Conservation (phyloP, 2,888 invertebrate species). For the Macrostomum cliftonense region DNA sequence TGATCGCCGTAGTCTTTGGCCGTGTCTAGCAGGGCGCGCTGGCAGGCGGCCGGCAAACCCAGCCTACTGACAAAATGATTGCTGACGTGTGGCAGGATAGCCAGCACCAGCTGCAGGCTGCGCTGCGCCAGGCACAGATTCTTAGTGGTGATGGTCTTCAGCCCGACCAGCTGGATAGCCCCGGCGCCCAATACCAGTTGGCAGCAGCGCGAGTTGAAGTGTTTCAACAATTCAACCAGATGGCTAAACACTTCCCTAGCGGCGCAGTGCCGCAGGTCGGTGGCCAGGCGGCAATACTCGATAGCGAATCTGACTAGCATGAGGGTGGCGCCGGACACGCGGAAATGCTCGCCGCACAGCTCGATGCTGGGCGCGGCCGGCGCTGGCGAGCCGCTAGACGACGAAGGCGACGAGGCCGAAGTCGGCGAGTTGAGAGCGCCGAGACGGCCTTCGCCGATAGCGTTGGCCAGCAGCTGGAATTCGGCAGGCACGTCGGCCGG, state of each 20-base stretch:
- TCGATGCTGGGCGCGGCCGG: neutral
- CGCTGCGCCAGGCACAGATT: constrained; percentile 49
- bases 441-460: no score
- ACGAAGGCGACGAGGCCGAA: no score
- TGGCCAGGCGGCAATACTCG: constrained; percentile 66
- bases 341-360: constrained; percentile 3
- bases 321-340: constrained; percentile 50
- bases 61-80: constrained; percentile 18
- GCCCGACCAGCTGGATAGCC: constrained; percentile 74
- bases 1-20: constrained; percentile 50
- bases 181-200: constrained; percentile 88
- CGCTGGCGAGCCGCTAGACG: neutral
- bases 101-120: constrained; percentile 40
- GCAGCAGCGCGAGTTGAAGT: constrained; percentile 47
- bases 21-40: neutral
- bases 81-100: constrained; percentile 1
- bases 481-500: constrained; percentile 71
- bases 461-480: constrained; percentile 49
- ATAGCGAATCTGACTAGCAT: constrained; percentile 69
- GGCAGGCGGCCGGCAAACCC: constrained; percentile 18
- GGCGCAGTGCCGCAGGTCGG: constrained; percentile 53
- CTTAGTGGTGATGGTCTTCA: constrained; percentile 53
- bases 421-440: no score
- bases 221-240: constrained; percentile 64
- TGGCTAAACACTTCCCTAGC: constrained; percentile 62